phyloP scores from a whole-genome alignment of 2,888 invertebrate species.

The Heteromurus nitidus region DNA sequence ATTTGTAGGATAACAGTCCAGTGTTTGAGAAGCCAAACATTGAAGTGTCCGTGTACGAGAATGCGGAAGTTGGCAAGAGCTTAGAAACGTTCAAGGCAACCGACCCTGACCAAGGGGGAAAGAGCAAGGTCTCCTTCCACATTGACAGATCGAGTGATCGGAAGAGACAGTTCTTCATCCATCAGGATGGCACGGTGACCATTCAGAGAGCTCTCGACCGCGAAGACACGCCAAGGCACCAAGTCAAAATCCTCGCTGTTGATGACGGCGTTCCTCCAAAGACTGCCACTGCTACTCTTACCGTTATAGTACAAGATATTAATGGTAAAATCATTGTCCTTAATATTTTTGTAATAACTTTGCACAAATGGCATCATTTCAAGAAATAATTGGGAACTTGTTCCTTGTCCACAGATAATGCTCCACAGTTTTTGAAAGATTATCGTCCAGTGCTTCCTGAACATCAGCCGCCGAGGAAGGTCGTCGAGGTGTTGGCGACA shows the following conservation, averaged over 20 bases:
- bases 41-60: constrained; percentile 92
- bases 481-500: constrained; percentile 93
- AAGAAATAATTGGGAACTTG: not conserved
- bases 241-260: constrained; percentile 95
- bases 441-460: constrained; percentile 94
- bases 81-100: constrained; percentile 95
- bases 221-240: constrained; percentile 95
- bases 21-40: constrained; percentile 95
- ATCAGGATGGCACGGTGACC: constrained; percentile 95
- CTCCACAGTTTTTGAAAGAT: constrained; percentile 93
- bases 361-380: not conserved
- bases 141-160: constrained; percentile 95
- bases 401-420: constrained; percentile 81
- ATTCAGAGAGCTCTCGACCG: constrained; percentile 94
- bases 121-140: constrained; percentile 89
- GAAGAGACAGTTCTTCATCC: constrained; percentile 94
- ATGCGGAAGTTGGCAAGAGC: constrained; percentile 91
- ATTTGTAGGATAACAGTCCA: constrained; percentile 77
- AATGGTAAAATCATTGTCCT: too few species aligned
- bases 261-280: constrained; percentile 92
- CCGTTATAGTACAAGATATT: constrained; percentile 95
- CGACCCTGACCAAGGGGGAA: constrained; percentile 96
- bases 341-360: not conserved
- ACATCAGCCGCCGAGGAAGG: constrained; percentile 89
- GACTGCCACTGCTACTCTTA: constrained; percentile 94